Base-by-base conservation (phyloP, 1,140 invertebrate genomes). In the Samia ricini region DNA sequence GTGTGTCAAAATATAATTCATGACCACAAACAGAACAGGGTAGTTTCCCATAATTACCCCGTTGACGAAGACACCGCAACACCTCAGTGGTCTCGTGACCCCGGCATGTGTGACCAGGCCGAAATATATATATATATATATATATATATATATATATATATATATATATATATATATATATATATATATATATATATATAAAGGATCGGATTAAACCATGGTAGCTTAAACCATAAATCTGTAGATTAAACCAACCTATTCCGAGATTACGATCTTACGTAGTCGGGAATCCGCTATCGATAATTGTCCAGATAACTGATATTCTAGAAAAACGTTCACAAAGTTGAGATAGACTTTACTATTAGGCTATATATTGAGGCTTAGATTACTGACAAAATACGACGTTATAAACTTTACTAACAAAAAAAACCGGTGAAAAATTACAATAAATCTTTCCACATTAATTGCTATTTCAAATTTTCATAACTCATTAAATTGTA, bases 231-330 rank as follows among this genome's bases (percentile, higher is more conserved):
- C 78, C 73, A 87, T 87, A 85, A 85, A 85, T 85, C 81, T 79
- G 66, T 68, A 74, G 76, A 83, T 84, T 87, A 78, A 84, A 83
- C 81, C 76, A 82, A 83, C 84, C 76, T 71, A 79, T 80, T 78
- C 60, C 60, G 65, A 79, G 81, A 85, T 85, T 77, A 79, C 82
- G 74, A 87, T 87, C 84, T 77, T 60, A 68, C 74, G 76, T 76
- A 68, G 69, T 68, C 74, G 68, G 70, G 71, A 61, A 52, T 63
- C 63, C 64, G 71, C 69, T 75, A 74, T 81, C 80, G 80, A 83
- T 85, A 85, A 85, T 85, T 83, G 82, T 79, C 68, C 70, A 70
- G 77, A 80, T 81, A 82, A 61, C 80, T 72, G 79, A 77, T 76
- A 76, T 80, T 72, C 68, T 64, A 61, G 70, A 76, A 71, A 78